Evolutionary conservation across 2,797 vertebrate genomes (phyloP).

Genomic region (Zenarchopterus dispar): DNA sequence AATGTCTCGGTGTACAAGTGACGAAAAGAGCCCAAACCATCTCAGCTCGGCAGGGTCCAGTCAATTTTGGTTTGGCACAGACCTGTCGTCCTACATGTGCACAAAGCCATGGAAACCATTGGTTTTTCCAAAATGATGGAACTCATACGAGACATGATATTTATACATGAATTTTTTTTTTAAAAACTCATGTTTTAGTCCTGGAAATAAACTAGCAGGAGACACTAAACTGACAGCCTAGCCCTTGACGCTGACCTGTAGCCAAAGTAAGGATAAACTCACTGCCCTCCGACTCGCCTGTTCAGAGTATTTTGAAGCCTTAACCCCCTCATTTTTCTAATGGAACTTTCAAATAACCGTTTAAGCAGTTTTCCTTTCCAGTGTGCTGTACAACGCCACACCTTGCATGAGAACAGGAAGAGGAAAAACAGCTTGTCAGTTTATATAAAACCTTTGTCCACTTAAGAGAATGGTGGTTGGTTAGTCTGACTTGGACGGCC

Average conservation of each 20-base stretch:
- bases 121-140: slow-evolving; percentile 39
- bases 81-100: slow-evolving; percentile 45
- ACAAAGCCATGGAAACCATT: slow-evolving; percentile 49
- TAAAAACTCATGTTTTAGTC: slow-evolving; percentile 10
- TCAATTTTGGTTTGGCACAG: slow-evolving; percentile 67
- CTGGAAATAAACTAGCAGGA: slow-evolving; percentile 47
- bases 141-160: slow-evolving; percentile 21
- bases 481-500: slow-evolving; percentile 44
- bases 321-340: slow-evolving; percentile 41
- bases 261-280: slow-evolving; percentile 49
- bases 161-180: too few relatives aligned
- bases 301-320: slow-evolving; percentile 33
- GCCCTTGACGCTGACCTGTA: slow-evolving; percentile 19
- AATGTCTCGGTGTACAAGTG: slow-evolving; percentile 62
- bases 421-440: slow-evolving; percentile 55
- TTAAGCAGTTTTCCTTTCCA: slow-evolving; percentile 40
- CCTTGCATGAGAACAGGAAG: slow-evolving; percentile 34
- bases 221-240: slow-evolving; percentile 37
- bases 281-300: slow-evolving; percentile 26
- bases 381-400: slow-evolving; percentile 42
- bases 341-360: slow-evolving; percentile 37
- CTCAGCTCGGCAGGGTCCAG: slow-evolving; percentile 40
- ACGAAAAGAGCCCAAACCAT: slow-evolving; percentile 62
- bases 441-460: slow-evolving; percentile 57
- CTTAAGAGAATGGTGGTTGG: slow-evolving; percentile 38